Evolutionary conservation across 1,140 invertebrate genomes (phyloP).

Genomic region (Zaprionus nigranus): DNA sequence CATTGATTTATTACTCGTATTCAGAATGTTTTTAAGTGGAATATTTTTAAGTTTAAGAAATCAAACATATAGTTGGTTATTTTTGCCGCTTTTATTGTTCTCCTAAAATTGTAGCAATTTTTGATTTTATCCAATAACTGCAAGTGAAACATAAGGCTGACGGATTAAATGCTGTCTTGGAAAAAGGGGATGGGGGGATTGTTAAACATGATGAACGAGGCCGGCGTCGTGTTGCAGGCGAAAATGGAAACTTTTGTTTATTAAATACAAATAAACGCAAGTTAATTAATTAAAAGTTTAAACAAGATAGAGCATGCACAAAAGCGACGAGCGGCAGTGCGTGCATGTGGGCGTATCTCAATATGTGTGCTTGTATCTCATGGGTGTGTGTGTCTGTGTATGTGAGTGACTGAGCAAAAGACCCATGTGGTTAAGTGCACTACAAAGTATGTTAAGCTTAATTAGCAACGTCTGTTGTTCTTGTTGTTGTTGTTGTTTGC

Average conservation of each 20-base stretch:
- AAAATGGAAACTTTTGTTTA: constrained; percentile 72
- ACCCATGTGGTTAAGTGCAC: constrained; percentile 43
- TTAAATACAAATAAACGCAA: constrained; percentile 79
- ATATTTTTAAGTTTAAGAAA: neutral
- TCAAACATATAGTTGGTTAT: neutral
- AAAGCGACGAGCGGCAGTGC: too few relatives aligned
- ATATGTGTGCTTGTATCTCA: neutral
- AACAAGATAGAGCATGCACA: constrained; percentile 72
- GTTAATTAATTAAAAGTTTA: constrained; percentile 80
- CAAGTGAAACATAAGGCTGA: constrained; percentile 1
- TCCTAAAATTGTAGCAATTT: neutral
- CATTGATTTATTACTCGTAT: neutral
- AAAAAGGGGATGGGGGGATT: neutral
- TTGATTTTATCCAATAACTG: neutral
- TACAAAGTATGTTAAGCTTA: constrained; percentile 61
- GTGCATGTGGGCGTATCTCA: neutral
- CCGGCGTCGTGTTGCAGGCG: constrained; percentile 6
- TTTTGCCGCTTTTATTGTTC: neutral
- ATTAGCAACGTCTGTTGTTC: constrained; percentile 46
- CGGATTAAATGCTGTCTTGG: neutral
- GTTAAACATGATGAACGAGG: constrained; percentile 2
- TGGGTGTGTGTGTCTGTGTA: neutral
- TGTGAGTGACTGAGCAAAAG: constrained; percentile 16
- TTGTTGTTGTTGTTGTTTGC: constrained; percentile 12
- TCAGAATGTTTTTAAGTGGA: neutral